These are phyloP conservation scores for Melipona beecheii DNA, from an alignment of 2,888 invertebrate genomes.

Conservation along the genomic window DNA sequence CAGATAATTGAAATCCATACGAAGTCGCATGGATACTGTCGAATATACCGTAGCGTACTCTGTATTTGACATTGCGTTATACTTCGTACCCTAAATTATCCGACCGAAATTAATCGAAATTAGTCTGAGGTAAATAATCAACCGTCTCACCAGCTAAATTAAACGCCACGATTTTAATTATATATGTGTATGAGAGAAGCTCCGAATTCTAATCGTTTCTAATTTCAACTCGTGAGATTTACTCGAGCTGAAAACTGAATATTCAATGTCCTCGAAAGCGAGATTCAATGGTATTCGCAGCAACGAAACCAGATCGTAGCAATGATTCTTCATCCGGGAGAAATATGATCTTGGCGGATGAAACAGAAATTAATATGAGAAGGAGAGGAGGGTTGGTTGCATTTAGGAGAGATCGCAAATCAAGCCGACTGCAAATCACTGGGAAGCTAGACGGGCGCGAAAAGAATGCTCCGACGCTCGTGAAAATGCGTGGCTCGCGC, in stretches of 20 bases:
- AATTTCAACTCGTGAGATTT: neutral
- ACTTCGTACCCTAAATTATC: neutral
- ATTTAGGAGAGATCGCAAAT: conserved; percentile 34
- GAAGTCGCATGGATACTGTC: neutral
- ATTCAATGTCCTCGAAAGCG: conserved; percentile 8
- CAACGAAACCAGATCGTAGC: neutral
- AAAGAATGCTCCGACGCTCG: conserved; percentile 35
- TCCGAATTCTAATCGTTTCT: no score
- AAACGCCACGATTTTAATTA: neutral
- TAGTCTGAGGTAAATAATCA: neutral
- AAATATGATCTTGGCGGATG: conserved; percentile 4
- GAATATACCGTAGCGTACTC: no score
- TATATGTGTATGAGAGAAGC: no score
- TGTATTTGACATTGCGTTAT: neutral
- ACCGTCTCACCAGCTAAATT: neutral
- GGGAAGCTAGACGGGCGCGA: neutral
- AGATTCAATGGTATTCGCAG: neutral
- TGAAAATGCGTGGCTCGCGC: conserved; percentile 13
- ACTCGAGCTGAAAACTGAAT: neutral
- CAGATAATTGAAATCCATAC: conserved; percentile 36
- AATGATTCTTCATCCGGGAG: neutral
- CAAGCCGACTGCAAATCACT: conserved; percentile 45
- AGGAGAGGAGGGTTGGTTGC: neutral
- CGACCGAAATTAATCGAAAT: neutral
- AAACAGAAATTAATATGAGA: neutral